Conservation (phyloP, 2,797 vertebrate species). For the Squalus acanthias region DNA sequence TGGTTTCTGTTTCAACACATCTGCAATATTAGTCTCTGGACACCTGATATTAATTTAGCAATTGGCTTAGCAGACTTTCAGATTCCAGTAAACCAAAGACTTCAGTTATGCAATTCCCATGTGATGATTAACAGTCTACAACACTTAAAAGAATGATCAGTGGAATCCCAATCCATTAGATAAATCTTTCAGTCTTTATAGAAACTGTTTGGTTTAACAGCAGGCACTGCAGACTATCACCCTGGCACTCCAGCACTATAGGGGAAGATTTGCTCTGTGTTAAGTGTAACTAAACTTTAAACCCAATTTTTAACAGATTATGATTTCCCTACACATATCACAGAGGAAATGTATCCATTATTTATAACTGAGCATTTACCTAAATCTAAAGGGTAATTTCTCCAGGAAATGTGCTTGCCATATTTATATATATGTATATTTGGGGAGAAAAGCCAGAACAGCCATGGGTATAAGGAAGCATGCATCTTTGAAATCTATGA, state of each 20-base stretch:
- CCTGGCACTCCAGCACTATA: background rate
- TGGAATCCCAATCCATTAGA: background rate
- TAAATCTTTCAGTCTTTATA: background rate
- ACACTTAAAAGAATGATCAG: constrained; percentile 43
- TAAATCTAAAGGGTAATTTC: background rate
- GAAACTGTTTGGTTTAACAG: background rate
- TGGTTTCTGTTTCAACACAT: constrained; percentile 60
- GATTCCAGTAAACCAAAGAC: constrained; percentile 42
- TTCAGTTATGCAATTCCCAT: constrained; percentile 47
- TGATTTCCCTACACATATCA: background rate
- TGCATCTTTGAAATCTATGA: background rate
- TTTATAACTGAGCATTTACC: background rate
- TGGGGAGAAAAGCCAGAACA: background rate
- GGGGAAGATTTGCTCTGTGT: background rate
- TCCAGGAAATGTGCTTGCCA: background rate
- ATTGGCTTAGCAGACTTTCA: constrained; percentile 58
- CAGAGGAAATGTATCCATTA: background rate
- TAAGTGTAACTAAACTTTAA: background rate
- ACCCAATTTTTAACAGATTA: background rate
- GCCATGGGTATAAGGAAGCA: background rate
- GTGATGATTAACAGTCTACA: constrained; percentile 44
- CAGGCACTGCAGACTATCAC: background rate
- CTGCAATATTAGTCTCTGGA: constrained; percentile 52
- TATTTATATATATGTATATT: background rate
- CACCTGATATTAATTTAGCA: constrained; percentile 70